Evolutionary conservation across 2,888 invertebrate species (phyloP), one percentile per base, ranked within the genome.

Genomic region (Phyto melanocephala): DNA sequence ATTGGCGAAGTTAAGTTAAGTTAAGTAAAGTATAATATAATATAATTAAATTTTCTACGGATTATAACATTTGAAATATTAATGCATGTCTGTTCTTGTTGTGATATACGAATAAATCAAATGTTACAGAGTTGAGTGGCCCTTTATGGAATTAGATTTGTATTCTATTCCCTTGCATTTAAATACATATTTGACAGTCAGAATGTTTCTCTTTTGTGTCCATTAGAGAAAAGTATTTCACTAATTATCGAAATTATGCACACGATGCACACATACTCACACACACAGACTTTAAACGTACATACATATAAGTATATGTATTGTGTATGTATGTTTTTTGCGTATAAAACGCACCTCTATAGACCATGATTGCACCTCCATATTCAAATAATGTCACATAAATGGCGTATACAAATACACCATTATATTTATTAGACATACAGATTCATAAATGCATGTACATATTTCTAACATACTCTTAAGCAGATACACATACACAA

Each of bases 231-330:
- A 82, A 82, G 82, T 82, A 82, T 82, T 82, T 82, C 79, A 82
- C 82, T 82, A 82, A 82, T 82, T 82, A 82, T 82, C 82, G 79
- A 82, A 82, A 82, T 82, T 82, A 82, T 82, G 82, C 82, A 82
- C 82, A 82, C 79, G 79, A 76, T 40, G 47, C 45, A 60, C 20
- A 40, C 24, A 58, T 13, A 28, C 15, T 37, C 28, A 28, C 33
- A 33, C 11, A 63, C 20, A 42, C 17, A 68, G 8, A 56, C 2
- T 15, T 7, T 45, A 22, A 40, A n/a, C 15, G 33, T 11, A 42
- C 33, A 42, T 24, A 47, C 37, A 47, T 33, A 74, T 7, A n/a
- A 24, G 22, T 20, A 22, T 6, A 47, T n/a, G 13, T 62, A n/a
- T n/a, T n/a, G 10, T 56, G 20, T 33, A n/a, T 65, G 47, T 60